A percentile compares a stretch with the other conserved stretches of the same genome.
These are phyloP conservation scores for Gymnocypris eckloni DNA, from an alignment of 2,797 vertebrate genomes.

Conservation along the genomic window DNA sequence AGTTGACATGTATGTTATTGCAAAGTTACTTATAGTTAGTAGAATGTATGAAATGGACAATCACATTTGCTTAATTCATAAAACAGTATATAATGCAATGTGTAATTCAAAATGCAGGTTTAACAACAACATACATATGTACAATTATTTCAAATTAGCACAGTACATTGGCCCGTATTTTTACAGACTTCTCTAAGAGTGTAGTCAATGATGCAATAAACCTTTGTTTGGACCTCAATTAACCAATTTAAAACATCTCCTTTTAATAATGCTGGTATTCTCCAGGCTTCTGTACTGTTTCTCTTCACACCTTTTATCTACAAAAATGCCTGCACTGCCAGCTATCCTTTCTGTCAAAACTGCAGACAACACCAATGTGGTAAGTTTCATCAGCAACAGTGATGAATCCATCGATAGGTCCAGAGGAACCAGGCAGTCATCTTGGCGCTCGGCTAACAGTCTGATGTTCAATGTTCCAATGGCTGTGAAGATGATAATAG, in stretches of 20 bases:
- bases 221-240: not conserved
- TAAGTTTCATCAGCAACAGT: too few relatives aligned
- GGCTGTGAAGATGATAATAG: conserved; percentile 1
- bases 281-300: not conserved
- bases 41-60: not conserved
- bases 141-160: not conserved
- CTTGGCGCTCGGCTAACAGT: not conserved
- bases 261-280: not conserved
- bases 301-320: not conserved
- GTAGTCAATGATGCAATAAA: not conserved
- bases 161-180: too few relatives aligned
- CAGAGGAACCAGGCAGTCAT: not conserved
- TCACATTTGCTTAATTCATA: not conserved
- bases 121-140: not conserved
- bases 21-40: not conserved
- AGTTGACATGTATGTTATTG: not conserved
- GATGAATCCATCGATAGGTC: too few relatives aligned
- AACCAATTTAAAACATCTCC: not conserved
- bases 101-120: not conserved
- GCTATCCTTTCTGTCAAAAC: not conserved
- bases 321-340: not conserved
- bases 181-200: too few relatives aligned
- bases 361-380: not conserved
- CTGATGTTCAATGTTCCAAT: not conserved
- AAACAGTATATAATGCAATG: not conserved